These are phyloP conservation scores for Talpa occidentalis DNA, from an alignment of 2,113 vertebrate genomes.

Conservation along the genomic window DNA sequence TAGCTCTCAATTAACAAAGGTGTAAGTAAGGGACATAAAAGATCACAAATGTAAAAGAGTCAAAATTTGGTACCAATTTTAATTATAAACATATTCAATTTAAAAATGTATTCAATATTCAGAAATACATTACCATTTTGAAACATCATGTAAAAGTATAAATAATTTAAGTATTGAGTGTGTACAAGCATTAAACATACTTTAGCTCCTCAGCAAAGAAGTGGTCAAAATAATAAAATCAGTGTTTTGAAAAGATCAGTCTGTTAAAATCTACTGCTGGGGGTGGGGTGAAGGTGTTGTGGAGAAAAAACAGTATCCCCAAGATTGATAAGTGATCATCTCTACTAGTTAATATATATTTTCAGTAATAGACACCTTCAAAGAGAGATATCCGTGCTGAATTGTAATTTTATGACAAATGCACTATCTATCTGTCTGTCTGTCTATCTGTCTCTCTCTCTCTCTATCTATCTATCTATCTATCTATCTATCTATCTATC, in stretches of 20 bases:
- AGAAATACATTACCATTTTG: no score
- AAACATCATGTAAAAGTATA: background rate
- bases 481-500: no score
- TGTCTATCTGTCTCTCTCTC: no score
- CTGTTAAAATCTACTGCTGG: background rate
- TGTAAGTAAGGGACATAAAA: background rate
- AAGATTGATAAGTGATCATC: background rate
- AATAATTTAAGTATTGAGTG: background rate
- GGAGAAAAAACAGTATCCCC: background rate
- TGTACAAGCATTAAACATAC: background rate
- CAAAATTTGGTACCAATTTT: slow-evolving; percentile 13
- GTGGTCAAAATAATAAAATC: slow-evolving; percentile 42
- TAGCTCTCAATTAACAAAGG: background rate
- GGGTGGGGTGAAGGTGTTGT: background rate
- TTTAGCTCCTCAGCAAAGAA: slow-evolving; percentile 10
- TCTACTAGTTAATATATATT: background rate
- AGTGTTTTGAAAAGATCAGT: slow-evolving; percentile 34
- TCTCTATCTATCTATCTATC: no score
- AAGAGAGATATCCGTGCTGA: background rate
- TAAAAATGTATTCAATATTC: background rate
- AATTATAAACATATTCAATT: background rate
- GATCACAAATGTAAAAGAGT: background rate
- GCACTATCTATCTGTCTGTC: background rate
- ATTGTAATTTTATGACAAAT: slow-evolving; percentile 13
- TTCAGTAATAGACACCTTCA: background rate